Conservation (phyloP, 2,113 vertebrate species). For the Percina caprodes region DNA sequence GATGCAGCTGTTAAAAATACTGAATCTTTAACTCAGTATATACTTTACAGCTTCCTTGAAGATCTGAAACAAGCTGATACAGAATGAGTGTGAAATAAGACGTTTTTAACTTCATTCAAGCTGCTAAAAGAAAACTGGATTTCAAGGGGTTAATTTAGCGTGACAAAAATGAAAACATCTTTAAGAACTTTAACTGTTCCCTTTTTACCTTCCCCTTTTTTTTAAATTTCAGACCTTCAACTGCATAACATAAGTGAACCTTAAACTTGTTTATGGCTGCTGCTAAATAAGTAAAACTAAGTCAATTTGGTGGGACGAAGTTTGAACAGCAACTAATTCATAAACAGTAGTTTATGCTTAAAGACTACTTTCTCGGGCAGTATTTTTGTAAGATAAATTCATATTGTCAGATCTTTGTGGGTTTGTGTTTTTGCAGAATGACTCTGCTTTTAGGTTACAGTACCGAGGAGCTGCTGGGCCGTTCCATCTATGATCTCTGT, state of each 20-base stretch:
- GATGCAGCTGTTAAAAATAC: background rate
- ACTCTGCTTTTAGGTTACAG: slow-evolving; percentile 90
- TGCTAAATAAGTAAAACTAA: background rate
- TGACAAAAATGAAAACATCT: background rate
- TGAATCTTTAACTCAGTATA: background rate
- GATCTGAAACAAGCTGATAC: background rate
- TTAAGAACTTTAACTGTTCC: background rate
- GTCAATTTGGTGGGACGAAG: background rate
- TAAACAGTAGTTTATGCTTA: background rate
- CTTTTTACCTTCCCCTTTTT: slow-evolving; percentile 12
- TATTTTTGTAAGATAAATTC: background rate
- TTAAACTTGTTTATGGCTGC: background rate
- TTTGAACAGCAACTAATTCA: background rate
- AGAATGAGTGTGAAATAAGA: background rate
- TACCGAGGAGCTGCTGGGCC: slow-evolving; percentile 91
- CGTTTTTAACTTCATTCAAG: background rate
- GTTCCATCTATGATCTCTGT: slow-evolving; percentile 93
- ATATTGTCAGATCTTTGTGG: slow-evolving; percentile 2
- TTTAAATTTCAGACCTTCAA: background rate
- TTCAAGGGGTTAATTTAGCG: background rate
- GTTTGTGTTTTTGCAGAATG: slow-evolving; percentile 84
- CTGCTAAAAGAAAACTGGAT: background rate
- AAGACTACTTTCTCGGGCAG: background rate
- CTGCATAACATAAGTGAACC: background rate
- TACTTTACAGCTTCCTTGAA: background rate